Evolutionary conservation across 2,113 vertebrate species (phyloP).

Genomic region (Archocentrus centrarchus): DNA sequence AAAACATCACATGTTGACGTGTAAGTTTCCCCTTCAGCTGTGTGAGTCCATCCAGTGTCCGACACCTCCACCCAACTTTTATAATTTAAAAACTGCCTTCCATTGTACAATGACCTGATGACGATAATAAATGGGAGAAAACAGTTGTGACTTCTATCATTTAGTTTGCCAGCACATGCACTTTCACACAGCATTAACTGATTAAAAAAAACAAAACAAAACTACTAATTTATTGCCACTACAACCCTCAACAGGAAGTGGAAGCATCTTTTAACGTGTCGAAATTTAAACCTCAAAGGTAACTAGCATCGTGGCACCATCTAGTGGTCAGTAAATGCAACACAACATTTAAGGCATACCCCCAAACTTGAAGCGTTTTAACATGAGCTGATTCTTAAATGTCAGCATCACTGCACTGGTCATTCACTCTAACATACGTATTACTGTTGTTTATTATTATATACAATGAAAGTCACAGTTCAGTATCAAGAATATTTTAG

Average conservation of each 20-base stretch:
- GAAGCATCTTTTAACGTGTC: background rate
- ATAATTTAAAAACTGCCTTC: slow-evolving; percentile 81
- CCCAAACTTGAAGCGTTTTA: no score
- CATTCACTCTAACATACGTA: background rate
- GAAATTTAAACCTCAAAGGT: background rate
- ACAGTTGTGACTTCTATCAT: slow-evolving; percentile 20
- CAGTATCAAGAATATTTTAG: background rate
- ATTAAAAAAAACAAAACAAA: background rate
- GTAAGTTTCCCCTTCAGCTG: slow-evolving; percentile 6
- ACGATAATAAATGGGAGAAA: slow-evolving; percentile 78
- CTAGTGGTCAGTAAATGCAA: slow-evolving; percentile 40
- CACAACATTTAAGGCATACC: background rate
- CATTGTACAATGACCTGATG: slow-evolving; percentile 77
- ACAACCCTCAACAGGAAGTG: background rate
- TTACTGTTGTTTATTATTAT: background rate
- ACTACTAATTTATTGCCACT: background rate
- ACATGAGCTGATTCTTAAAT: background rate
- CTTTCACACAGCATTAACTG: background rate
- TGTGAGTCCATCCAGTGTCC: slow-evolving; percentile 62
- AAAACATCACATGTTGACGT: slow-evolving; percentile 9
- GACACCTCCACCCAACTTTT: slow-evolving; percentile 71
- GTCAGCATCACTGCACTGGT: no score
- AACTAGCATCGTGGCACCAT: background rate
- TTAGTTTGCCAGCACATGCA: background rate
- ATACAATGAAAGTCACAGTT: background rate